A percentile compares a stretch with the other conserved stretches of the same genome.
Evolutionary conservation across 2,888 invertebrate genomes (phyloP).

Genomic region (Cotesia congregata): DNA sequence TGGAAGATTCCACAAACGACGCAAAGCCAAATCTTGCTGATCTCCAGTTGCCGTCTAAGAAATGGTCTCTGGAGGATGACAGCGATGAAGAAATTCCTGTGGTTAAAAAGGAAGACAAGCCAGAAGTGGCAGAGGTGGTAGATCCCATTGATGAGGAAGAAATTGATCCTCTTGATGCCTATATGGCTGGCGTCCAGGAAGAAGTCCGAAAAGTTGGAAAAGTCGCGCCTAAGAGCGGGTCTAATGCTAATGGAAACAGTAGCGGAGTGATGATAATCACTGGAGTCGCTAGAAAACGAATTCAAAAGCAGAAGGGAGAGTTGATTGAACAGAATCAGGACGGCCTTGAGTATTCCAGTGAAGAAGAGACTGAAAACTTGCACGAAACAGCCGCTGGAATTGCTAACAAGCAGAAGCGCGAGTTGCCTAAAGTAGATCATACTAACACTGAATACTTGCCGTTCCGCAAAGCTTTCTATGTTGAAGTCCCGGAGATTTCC

Average conservation of each 20-base stretch:
- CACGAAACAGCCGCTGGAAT: constrained; percentile 90
- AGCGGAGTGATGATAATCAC: constrained; percentile 84
- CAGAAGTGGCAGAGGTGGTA: constrained; percentile 14
- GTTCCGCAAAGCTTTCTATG: constrained; percentile 96
- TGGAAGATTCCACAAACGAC: constrained; percentile 85
- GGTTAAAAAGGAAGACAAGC: constrained; percentile 49
- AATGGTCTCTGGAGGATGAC: constrained; percentile 97
- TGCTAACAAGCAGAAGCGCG: constrained; percentile 92
- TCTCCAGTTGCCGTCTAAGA: constrained; percentile 78
- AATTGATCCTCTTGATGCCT: constrained; percentile 96
- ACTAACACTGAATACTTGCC: constrained; percentile 87
- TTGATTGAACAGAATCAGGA: constrained; percentile 99
- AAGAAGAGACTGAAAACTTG: constrained; percentile 95
- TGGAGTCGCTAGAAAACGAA: constrained; percentile 86
- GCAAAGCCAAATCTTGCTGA: constrained; percentile 77
- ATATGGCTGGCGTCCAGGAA: constrained; percentile 91
- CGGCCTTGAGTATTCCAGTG: constrained; percentile 96
- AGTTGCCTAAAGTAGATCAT: constrained; percentile 94
- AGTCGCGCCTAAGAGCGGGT: constrained; percentile 75
- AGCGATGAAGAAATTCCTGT: constrained; percentile 80
- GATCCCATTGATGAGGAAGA: constrained; percentile 78
- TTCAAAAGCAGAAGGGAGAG: constrained; percentile 90
- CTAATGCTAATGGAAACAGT: constrained; percentile 59
- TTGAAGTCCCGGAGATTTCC: constrained; percentile 95
- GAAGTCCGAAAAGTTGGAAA: constrained; percentile 87